A percentile compares a stretch with the other conserved stretches of the same genome.
Conservation (phyloP, 2,797 vertebrate species). For the Anisognathus igniventris region DNA sequence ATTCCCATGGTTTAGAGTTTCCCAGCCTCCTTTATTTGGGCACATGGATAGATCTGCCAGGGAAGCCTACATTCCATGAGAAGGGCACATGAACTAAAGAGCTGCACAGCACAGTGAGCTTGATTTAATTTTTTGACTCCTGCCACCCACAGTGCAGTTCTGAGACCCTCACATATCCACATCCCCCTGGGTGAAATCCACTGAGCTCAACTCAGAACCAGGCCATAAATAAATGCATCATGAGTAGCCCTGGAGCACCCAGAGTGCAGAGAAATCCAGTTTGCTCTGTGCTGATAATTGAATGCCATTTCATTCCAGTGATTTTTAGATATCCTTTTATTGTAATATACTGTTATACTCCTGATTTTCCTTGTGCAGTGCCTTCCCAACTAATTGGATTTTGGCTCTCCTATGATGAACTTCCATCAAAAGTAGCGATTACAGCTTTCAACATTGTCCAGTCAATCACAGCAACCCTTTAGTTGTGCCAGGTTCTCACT, state of each 20-base stretch:
- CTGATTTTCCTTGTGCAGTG: background rate
- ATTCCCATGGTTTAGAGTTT: rapidly evolving
- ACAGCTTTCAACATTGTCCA: background rate
- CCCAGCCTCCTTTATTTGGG: background rate
- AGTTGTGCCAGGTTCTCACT: background rate
- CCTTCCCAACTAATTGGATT: background rate
- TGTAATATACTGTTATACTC: background rate
- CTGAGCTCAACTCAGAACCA: background rate
- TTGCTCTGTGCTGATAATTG: background rate
- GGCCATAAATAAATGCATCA: background rate
- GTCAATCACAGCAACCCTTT: background rate
- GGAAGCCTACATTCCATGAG: rapidly evolving
- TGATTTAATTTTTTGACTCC: background rate
- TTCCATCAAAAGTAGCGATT: background rate
- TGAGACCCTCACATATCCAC: background rate
- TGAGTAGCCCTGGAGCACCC: background rate
- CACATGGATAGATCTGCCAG: background rate
- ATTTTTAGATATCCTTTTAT: background rate
- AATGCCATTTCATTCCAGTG: background rate
- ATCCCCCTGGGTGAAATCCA: background rate
- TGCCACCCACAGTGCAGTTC: background rate
- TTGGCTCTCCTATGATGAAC: background rate
- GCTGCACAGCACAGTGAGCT: background rate
- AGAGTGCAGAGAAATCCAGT: background rate
- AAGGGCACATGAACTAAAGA: rapidly evolving